phyloP scores from a whole-genome alignment of 2,888 invertebrate species.

The Chirona hameri region DNA sequence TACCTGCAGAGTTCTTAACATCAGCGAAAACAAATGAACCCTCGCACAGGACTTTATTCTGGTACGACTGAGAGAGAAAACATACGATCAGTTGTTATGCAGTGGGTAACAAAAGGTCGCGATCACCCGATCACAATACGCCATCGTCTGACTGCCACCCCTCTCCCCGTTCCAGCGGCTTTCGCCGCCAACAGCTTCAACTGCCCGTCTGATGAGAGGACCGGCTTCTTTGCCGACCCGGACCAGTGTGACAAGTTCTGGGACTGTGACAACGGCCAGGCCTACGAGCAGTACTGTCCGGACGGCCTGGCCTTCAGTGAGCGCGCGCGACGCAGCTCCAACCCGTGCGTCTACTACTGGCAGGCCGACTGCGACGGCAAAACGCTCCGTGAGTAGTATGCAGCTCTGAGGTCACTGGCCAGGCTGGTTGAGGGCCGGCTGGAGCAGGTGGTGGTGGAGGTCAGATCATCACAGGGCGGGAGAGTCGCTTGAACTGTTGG shows the following conservation, averaged over 20 bases:
- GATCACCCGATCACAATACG: not conserved
- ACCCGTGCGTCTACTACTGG: constrained; percentile 90
- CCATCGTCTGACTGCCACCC: not conserved
- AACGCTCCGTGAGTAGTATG: constrained; percentile 46
- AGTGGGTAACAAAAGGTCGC: too few relatives aligned
- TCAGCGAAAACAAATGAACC: too few relatives aligned
- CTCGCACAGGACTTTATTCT: not conserved
- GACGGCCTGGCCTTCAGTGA: constrained; percentile 87
- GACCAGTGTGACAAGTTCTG: constrained; percentile 84
- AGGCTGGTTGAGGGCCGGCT: not conserved
- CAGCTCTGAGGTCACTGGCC: not conserved
- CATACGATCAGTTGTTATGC: not conserved
- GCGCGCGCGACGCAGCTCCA: constrained; percentile 64
- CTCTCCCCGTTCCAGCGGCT: not conserved
- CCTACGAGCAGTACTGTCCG: constrained; percentile 72
- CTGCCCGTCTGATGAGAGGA: constrained; percentile 66
- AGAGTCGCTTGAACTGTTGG: too few relatives aligned
- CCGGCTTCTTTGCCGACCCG: constrained; percentile 72
- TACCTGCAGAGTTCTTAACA: too few relatives aligned
- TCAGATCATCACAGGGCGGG: too few relatives aligned
- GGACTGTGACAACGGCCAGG: constrained; percentile 67
- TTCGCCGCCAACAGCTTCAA: constrained; percentile 52
- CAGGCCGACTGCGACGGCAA: constrained; percentile 87
- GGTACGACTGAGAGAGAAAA: too few relatives aligned
- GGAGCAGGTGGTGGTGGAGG: too few relatives aligned